Base-by-base conservation (phyloP, 1,140 invertebrate genomes). In the Orchesella cincta region DNA sequence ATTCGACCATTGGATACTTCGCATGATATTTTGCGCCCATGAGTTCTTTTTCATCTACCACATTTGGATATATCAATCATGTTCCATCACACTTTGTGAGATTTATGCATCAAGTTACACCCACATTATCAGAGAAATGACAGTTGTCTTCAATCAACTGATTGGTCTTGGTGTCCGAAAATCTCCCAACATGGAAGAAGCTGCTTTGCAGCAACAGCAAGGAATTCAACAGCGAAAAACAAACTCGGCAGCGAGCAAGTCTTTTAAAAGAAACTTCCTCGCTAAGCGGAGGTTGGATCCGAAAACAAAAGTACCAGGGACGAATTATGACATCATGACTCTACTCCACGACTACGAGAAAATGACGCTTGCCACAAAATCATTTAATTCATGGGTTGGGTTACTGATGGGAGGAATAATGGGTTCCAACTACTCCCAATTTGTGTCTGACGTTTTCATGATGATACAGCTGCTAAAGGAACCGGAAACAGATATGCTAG, bases 371-470 rank as follows among this genome's bases (percentile, higher is more conserved):
- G 76, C 76, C 0, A 73, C 46, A 5, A 46, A 73, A 18, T 23
- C 52, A 3, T 77, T 77, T 36, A 77, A 77, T 34, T 62, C 14
- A n/a, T 77, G 71, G 67, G 62, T 70, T 20, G 76, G 76, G 1
- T 14, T 5, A 12, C 31, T 5, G 16, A 73, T 73, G 70, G 70
- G 70, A 8, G 70, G 70, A 16, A 77, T 52, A 23, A 73, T 52
- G 20, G 67, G 67, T 0, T 33, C 67, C 16, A 73, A 72, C 8
- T 73, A 73, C 16, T 14, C 23, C 23, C 76, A 77, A 51, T 77
- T 77, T 62, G 70, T 77, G 12, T 57, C 39, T 5, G 76, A 77
- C 28, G 76, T 77, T 26, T 77, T 77, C 51, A 77, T 73, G 76
- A 62, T 77, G 76, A 74, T 74, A 46, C 71, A 77, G 31, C 23